Evolutionary conservation across 2,113 vertebrate genomes (phyloP), one percentile per base, ranked within the genome.

Genomic region (Synchiropus splendidus): DNA sequence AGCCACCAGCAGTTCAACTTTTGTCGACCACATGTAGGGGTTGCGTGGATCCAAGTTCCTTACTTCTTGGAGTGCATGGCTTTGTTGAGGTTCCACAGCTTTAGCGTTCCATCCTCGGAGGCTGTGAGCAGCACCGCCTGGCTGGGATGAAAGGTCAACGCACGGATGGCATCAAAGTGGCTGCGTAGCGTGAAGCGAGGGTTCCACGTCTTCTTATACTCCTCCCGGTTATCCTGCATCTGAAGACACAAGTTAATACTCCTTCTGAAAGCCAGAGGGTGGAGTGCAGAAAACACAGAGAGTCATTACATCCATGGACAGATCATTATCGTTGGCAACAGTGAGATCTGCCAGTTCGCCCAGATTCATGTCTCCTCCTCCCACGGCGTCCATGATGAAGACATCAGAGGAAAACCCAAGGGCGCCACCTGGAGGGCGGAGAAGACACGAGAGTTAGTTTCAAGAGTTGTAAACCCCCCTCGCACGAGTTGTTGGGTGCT

Each of bases 61-160:
- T 71, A 92, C 91, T 94, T 94, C 67, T 91, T 93, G 36, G 90
- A 89, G 3, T 89, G 77, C 44, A 87, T 88, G 0, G 92, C 85
- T 53, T 94, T 94, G 75, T 94, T 91, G 31, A 94, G 86, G 79
- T 92, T 94, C 92, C 92, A 94, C 14, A 94, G 87, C 42, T 94
- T 94, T 47, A 94, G 80, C 0, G 92, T 94, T 15, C 89, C 89
- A 0, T 94, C 92, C 66, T 94, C 92, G 0, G 91, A 91, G 18
- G 89, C 92, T 0, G 89, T 90, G 67, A 94, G 70, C 50, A 94
- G 57, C 2, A 90, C 92, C 0, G 89, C 83, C 61, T 92, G 88
- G 45, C 61, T 79, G n/a, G 88, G 90, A 72, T 92, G 91, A 74
- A 94, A 94, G 8, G 85, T 89, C 76, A 94, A 51, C 0, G 86